Conservation (phyloP, 2,113 vertebrate species). For the Aphyosemion australe region DNA sequence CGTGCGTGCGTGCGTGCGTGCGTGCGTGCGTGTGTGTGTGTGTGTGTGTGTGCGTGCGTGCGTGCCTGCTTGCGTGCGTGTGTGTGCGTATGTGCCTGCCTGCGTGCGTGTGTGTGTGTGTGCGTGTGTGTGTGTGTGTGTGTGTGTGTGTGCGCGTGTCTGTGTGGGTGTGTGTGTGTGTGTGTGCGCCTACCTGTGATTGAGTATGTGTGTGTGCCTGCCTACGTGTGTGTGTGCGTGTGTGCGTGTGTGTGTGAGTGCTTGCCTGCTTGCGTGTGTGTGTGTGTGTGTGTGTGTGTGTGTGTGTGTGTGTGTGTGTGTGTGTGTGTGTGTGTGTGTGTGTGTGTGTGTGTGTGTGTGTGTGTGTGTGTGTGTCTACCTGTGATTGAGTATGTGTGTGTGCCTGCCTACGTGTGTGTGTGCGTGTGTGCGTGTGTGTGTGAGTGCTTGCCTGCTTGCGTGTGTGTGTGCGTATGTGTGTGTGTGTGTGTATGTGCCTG, state of each 20-base stretch:
- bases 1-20: conserved; percentile 20
- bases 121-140: too few species aligned
- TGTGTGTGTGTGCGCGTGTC: conserved; percentile 15
- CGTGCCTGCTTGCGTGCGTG: conserved; percentile 34
- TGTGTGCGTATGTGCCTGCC: background rate
- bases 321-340: conserved; percentile 35
- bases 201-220: conserved; percentile 32
- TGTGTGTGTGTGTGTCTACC: conserved; percentile 27
- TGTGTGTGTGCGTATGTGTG: conserved; percentile 46
- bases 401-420: conserved; percentile 40
- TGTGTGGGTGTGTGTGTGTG: rapidly evolving
- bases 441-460: too few species aligned
- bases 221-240: conserved; percentile 47
- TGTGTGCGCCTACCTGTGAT: too few species aligned
- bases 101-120: rapidly evolving
- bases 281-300: conserved; percentile 35
- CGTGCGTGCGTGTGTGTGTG: rapidly evolving
- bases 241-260: too few species aligned
- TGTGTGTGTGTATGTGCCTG: rapidly evolving
- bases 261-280: too few species aligned
- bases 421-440: conserved; percentile 32
- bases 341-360: conserved; percentile 35
- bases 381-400: too few species aligned
- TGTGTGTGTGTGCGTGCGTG: too few species aligned
- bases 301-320: conserved; percentile 35